A percentile compares a stretch with the other conserved stretches of the same genome.
Conservation (phyloP, 2,888 invertebrate genomes). For the Margaritifera margaritifera region DNA sequence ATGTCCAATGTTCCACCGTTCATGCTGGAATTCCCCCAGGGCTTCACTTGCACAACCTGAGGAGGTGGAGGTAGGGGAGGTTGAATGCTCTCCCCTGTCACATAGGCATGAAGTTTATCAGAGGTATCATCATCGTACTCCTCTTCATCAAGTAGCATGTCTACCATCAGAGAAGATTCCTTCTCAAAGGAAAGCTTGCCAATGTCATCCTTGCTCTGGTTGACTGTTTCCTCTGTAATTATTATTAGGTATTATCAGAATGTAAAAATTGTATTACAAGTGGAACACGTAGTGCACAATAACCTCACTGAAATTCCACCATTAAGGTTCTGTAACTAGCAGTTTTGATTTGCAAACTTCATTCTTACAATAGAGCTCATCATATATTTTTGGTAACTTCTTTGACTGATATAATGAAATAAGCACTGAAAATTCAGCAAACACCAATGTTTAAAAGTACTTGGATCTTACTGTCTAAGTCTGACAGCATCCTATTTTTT, state of each 20-base stretch:
- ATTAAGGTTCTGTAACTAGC: no score
- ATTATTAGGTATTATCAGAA: no score
- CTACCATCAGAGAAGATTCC: constrained; percentile 60
- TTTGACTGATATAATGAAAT: no score
- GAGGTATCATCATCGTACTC: constrained; percentile 53
- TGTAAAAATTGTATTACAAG: constrained; percentile 7
- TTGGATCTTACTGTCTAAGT: no score
- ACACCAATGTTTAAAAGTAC: no score
- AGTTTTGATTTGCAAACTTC: no score
- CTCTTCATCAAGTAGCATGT: constrained; percentile 62
- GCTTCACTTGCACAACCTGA: no score
- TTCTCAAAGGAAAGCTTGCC: constrained; percentile 52
- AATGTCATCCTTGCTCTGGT: constrained; percentile 40
- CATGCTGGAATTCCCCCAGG: constrained; percentile 15
- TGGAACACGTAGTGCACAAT: constrained; percentile 12
- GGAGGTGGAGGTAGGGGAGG: constrained; percentile 23
- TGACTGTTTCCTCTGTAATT: constrained; percentile 20
- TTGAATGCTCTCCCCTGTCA: constrained; percentile 46
- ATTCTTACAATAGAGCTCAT: no score
- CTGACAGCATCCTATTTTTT: no score
- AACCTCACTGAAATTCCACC: constrained; percentile 5
- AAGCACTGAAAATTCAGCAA: no score
- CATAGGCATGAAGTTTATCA: constrained; percentile 53
- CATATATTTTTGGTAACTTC: no score
- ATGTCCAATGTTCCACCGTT: constrained; percentile 34